Base-by-base conservation (phyloP, 2,888 invertebrate genomes). In the Epicampocera succincta region DNA sequence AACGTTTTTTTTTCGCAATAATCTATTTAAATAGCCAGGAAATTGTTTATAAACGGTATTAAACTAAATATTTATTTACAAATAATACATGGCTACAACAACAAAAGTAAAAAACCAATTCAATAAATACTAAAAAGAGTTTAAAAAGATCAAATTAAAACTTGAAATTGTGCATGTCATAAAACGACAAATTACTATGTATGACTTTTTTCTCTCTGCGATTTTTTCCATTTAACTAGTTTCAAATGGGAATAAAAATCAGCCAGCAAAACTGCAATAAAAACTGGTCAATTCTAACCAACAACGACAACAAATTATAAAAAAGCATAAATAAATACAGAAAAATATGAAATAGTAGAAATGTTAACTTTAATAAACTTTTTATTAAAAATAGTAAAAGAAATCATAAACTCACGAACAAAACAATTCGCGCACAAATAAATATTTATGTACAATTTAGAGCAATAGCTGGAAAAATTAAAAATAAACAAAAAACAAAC, bases 121-220 rank as follows among this genome's bases (percentile, higher is more conserved):
- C 44, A 56, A 74, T 56, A 65, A 52, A 73, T n/a, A 58, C 13
- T 29, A 52, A 74, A 75, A 56, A 72, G n/a, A 65, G 40, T 63
- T 71, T 56, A 58, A 72, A 82, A 74, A 78, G 74, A 82, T 82
- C 74, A 78, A 78, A 82, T 82, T 82, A 82, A 78, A 78, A 75
- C 78, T 78, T 78, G 78, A 82, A 82, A 82, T 82, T 75, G 78
- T 78, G 82, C 82, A 82, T 82, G 82, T 71, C 74, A 68, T 75
- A 78, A 56, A 82, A 72, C 78, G 46, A 75, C 82, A 82, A 82
- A 82, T 78, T 82, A 82, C 66, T 74, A 66, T 60, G 65, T 71
- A 33, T 9, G 33, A 9, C 29, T 50, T 74, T 72, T 44, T 76
- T 58, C 33, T 33, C 33, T 33, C 13, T 38, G 21, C 17, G 60